These are phyloP conservation scores for Lasiurus borealis DNA, from an alignment of 2,113 vertebrate genomes.

Conservation along the genomic window DNA sequence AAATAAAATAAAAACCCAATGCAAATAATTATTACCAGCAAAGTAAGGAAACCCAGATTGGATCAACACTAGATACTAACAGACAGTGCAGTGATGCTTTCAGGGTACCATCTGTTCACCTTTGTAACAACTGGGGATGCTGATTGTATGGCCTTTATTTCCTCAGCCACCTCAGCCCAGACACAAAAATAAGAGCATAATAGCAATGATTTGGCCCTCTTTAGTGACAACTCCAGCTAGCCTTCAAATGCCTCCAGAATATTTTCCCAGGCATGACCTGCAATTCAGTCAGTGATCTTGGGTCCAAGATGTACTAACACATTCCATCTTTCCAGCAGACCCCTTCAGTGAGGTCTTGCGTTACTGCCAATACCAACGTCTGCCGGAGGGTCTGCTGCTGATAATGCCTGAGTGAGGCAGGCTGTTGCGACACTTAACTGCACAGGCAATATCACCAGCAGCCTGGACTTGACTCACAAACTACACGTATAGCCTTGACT, in stretches of 20 bases:
- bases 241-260: not conserved
- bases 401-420: fast-evolving
- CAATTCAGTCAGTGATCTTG: not conserved
- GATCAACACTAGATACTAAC: not conserved
- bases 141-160: not conserved
- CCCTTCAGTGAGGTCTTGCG: not conserved
- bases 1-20: not conserved
- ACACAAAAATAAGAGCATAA: not conserved
- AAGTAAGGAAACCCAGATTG: not conserved
- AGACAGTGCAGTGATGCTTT: not conserved
- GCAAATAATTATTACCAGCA: slow-evolving; percentile 7
- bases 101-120: too few relatives aligned
- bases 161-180: not conserved
- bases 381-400: not conserved
- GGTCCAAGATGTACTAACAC: not conserved
- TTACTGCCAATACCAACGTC: not conserved
- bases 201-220: not conserved
- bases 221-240: not conserved
- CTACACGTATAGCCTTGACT: not conserved
- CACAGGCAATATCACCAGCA: not conserved
- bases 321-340: not conserved
- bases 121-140: not conserved
- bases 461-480: not conserved
- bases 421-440: fast-evolving
- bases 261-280: not conserved